phyloP scores from a whole-genome alignment of 1,140 invertebrate species.

The Drepana arcuata region DNA sequence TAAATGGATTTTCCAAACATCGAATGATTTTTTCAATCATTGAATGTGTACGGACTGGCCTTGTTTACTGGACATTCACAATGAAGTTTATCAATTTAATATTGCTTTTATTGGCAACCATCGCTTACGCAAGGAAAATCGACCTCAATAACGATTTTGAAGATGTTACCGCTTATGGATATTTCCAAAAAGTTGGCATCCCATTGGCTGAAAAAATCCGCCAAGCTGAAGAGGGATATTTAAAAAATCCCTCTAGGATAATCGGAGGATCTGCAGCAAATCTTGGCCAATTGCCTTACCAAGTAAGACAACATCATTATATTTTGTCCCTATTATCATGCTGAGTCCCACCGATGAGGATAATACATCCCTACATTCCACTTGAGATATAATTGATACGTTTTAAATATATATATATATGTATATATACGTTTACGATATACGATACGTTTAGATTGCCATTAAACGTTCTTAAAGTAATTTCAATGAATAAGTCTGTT shows the following conservation, averaged over 20 bases:
- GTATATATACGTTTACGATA: too few relatives aligned
- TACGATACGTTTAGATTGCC: too few relatives aligned
- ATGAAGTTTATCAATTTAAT: too few relatives aligned
- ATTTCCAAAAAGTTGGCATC: constrained; percentile 21
- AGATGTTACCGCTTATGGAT: constrained; percentile 19
- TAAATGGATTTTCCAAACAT: too few relatives aligned
- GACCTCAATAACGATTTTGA: too few relatives aligned
- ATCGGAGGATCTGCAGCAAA: constrained; percentile 25
- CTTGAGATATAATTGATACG: too few relatives aligned
- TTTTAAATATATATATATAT: too few relatives aligned
- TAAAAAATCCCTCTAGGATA: constrained; percentile 17
- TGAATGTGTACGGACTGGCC: background rate
- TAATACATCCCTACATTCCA: too few relatives aligned
- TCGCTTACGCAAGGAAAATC: constrained; percentile 9
- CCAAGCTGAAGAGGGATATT: constrained; percentile 15
- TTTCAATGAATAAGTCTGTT: too few relatives aligned
- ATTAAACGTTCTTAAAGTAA: too few relatives aligned
- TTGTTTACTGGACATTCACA: background rate
- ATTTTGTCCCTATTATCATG: too few relatives aligned
- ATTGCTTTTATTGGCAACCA: constrained; percentile 11
- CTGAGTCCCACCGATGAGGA: too few relatives aligned
- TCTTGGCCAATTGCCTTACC: constrained; percentile 24
- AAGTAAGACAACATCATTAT: constrained; percentile 19
- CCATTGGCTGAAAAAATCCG: constrained; percentile 22
- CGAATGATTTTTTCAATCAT: background rate